Evolutionary conservation across 2,888 invertebrate species (phyloP).

Genomic region (Dicyrtoma fusca): DNA sequence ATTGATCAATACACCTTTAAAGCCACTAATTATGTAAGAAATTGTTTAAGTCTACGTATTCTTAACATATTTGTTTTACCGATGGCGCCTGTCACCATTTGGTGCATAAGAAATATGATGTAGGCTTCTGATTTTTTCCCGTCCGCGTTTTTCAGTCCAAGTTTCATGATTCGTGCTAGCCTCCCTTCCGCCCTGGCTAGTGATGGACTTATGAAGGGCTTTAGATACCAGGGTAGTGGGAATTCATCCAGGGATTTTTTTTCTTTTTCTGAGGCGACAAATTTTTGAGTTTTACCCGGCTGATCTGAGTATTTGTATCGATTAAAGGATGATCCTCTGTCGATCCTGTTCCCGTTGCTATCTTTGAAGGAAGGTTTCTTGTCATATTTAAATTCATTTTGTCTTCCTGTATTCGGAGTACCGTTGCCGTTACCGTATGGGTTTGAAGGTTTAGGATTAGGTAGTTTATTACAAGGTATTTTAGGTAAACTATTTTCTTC

Average conservation of each 20-base stretch:
- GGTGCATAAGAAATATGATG: conserved; percentile 15
- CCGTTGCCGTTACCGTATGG: neutral
- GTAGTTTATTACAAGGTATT: too few relatives aligned
- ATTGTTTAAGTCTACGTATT: too few relatives aligned
- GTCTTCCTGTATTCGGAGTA: neutral
- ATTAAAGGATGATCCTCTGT: too few relatives aligned
- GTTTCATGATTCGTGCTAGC: neutral
- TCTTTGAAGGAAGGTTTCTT: too few relatives aligned
- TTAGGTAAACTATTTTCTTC: conserved; percentile 15
- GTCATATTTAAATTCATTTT: too few relatives aligned
- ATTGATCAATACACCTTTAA: neutral
- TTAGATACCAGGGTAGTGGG: neutral
- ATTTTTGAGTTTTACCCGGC: neutral
- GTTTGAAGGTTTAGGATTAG: too few relatives aligned
- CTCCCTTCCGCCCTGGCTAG: conserved; percentile 12
- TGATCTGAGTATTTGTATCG: neutral
- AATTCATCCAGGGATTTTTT: neutral
- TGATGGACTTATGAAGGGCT: neutral
- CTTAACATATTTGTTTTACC: neutral
- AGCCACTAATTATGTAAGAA: too few relatives aligned
- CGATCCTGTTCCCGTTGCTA: too few relatives aligned
- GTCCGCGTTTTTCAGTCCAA: neutral
- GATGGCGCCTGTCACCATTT: conserved; percentile 10
- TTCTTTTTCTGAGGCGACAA: neutral
- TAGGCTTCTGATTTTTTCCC: conserved; percentile 11